phyloP scores from a whole-genome alignment of 2,888 invertebrate genomes.

The Tolmerus cingulatus region DNA sequence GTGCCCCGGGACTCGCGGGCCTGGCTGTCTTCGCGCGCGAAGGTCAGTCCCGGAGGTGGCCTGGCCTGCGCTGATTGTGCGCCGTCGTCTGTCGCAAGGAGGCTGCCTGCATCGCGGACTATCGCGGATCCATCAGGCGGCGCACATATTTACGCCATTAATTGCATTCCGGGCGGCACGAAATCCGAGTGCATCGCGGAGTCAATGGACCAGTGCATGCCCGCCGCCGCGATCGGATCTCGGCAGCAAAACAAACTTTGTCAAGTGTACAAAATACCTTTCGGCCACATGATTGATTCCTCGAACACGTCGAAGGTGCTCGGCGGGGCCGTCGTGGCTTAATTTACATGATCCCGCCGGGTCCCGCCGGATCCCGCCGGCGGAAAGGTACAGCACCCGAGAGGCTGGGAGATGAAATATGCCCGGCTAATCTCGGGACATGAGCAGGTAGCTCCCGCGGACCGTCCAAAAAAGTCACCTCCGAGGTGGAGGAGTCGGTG shows the following conservation, averaged over 20 bases:
- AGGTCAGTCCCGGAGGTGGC: conserved; percentile 3
- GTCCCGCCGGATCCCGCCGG: too few species aligned
- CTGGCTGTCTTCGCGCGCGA: background rate
- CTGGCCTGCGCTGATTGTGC: background rate
- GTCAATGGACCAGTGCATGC: background rate
- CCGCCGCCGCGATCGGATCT: conserved; percentile 36
- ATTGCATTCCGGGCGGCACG: conserved; percentile 31
- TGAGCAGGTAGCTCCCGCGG: conserved; percentile 8
- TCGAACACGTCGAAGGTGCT: conserved; percentile 26
- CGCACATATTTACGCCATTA: conserved; percentile 2
- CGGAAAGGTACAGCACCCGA: conserved; percentile 1
- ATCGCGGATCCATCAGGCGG: background rate
- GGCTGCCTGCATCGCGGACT: background rate
- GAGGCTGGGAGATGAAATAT: conserved; percentile 37
- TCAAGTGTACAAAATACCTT: conserved; percentile 47
- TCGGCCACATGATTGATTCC: conserved; percentile 47
- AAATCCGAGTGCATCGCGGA: background rate
- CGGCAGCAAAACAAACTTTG: conserved; percentile 43
- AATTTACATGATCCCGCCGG: conserved; percentile 45
- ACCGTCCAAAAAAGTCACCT: background rate
- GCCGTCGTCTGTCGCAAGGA: background rate
- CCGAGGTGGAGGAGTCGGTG: conserved; percentile 37
- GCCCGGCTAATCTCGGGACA: conserved; percentile 34
- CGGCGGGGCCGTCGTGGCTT: conserved; percentile 40
- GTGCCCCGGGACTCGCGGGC: background rate